These are phyloP conservation scores for Unio pictorum DNA, from an alignment of 2,888 invertebrate species.

Conservation along the genomic window DNA sequence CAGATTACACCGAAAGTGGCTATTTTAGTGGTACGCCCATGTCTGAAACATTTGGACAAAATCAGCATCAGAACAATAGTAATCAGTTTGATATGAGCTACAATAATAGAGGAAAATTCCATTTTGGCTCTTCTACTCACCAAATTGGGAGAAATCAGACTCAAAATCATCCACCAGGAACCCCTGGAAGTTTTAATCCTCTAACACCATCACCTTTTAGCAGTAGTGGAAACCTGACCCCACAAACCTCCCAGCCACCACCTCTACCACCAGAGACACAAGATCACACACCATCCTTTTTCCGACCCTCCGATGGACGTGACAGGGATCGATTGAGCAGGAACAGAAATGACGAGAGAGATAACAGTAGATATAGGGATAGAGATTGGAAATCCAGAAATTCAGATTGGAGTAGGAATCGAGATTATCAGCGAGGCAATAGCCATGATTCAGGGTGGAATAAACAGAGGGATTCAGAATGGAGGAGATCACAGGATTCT, in stretches of 20 bases:
- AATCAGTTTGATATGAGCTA: slow-evolving; percentile 20
- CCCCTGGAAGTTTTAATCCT: no score
- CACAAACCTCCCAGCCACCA: slow-evolving; percentile 26
- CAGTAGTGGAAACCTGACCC: slow-evolving; percentile 15
- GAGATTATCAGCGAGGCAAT: slow-evolving; percentile 34
- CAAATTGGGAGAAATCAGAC: no score
- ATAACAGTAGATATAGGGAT: slow-evolving; percentile 31
- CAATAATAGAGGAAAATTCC: no score
- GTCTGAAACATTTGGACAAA: slow-evolving; percentile 20
- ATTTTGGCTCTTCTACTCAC: no score
- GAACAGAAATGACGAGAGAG: slow-evolving; percentile 25
- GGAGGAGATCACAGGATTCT: slow-evolving; percentile 9
- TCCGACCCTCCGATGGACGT: slow-evolving; percentile 8
- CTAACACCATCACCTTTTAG: neutral
- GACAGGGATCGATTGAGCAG: slow-evolving; percentile 28
- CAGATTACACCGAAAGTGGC: slow-evolving; percentile 37
- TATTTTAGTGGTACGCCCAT: slow-evolving; percentile 37
- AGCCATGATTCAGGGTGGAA: slow-evolving; percentile 23
- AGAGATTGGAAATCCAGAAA: slow-evolving; percentile 16
- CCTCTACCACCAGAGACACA: slow-evolving; percentile 9
- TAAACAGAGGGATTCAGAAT: slow-evolving; percentile 31
- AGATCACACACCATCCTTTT: neutral
- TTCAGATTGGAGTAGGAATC: slow-evolving; percentile 26
- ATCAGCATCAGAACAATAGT: slow-evolving; percentile 20
- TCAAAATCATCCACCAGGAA: no score